Percentiles rank a stretch among this genome's conserved stretches.
These are phyloP conservation scores for Sisor rabdophorus DNA, from an alignment of 2,113 vertebrate species.

Conservation along the genomic window DNA sequence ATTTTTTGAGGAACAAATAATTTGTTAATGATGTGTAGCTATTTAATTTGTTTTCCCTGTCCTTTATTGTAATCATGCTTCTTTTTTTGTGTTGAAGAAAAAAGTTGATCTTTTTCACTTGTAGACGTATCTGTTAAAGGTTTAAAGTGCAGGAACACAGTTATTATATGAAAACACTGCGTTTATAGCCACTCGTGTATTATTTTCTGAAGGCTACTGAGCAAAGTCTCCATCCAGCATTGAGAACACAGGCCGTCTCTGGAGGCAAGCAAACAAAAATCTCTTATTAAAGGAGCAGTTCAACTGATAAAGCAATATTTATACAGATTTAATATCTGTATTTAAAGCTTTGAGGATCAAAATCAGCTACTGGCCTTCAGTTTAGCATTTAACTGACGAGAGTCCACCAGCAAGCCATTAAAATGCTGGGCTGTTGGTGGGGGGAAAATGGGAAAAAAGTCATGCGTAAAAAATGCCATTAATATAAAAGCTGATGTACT, in stretches of 20 bases:
- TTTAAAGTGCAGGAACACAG: slow-evolving; percentile 95
- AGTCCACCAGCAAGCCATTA: too few species aligned
- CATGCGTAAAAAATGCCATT: too few species aligned
- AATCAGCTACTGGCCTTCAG: too few species aligned
- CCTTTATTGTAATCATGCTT: slow-evolving; percentile 94
- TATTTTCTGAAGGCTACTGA: slow-evolving; percentile 80
- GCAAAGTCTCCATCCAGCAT: slow-evolving; percentile 64
- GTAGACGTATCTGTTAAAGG: slow-evolving; percentile 81
- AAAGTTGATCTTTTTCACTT: slow-evolving; percentile 98
- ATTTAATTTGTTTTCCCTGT: slow-evolving; percentile 95
- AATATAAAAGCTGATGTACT: too few species aligned
- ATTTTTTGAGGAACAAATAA: slow-evolving; percentile 99
- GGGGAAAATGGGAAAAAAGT: too few species aligned
- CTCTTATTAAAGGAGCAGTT: slow-evolving; percentile 10
- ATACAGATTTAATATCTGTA: background rate
- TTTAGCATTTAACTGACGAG: background rate
- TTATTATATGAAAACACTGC: slow-evolving; percentile 87
- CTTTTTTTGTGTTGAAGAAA: slow-evolving; percentile 76
- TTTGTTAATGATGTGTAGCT: slow-evolving; percentile 99
- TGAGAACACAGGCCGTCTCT: slow-evolving; percentile 65
- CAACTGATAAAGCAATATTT: background rate
- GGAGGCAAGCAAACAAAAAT: slow-evolving; percentile 55
- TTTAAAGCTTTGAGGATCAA: background rate
- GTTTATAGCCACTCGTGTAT: slow-evolving; percentile 86
- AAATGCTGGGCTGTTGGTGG: too few species aligned